Base-by-base conservation (phyloP, 2,888 invertebrate species). In the Rotaria macrura region DNA sequence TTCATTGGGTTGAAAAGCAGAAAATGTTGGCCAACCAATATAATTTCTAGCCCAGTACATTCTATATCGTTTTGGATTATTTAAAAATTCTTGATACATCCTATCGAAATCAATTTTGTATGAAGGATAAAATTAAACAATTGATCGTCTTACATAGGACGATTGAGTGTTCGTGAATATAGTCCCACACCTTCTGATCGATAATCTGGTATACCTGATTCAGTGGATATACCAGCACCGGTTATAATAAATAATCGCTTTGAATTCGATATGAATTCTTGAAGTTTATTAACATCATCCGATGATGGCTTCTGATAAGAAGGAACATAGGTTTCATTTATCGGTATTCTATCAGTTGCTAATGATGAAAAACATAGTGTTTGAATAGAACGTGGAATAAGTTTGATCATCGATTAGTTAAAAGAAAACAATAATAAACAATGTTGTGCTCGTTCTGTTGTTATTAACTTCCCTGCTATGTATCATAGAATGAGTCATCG, bases 21-120 rank as follows among this genome's bases (percentile, higher is more conserved):
- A 95, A 91, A 98, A 97, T 87, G 93, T 88, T 3, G 92, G 92
- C 97, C 97, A 98, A 0, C 95, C 97, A 23, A 96, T 93, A 91
- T 93, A 98, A 91, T 97, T 98, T 88, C 98, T 93, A 0, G 97
- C 96, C 98, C 97, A 98, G 90, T 96, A 97, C 85, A 96, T 92
- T 90, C 94, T 93, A 85, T 96, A 93, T 0, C 92, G 91, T 6
- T 93, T 86, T 17, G 89, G 91, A 87, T 88, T 89, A 38, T 89
- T 89, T 83, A 92, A 90, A 92, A 96, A 97, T 87, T 96, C 95
- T 91, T 94, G 93, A 89, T 95, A 95, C 88, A 65, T 84, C 79
- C 65, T 65, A 65, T 2, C 0, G 17, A 65, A 65, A 20, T 3
- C 14, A 65, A 29, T 34, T 29, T 7, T 29, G n/a, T 4, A 29